Conservation (phyloP, 2,113 vertebrate genomes). For the Antigone vipio region DNA sequence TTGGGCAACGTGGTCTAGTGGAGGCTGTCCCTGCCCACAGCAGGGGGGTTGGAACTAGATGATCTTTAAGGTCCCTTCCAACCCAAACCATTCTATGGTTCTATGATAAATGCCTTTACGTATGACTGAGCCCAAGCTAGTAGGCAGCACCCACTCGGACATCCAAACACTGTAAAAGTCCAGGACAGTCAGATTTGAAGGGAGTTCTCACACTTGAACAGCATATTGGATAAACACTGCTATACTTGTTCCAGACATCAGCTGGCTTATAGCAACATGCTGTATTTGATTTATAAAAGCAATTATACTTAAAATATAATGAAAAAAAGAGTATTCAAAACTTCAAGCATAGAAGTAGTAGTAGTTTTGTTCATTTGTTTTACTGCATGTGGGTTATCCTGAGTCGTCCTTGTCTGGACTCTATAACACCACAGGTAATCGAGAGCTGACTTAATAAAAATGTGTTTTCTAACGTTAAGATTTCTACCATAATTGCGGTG, state of each 20-base stretch:
- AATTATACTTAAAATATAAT: neutral
- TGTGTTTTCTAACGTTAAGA: neutral
- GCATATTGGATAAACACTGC: neutral
- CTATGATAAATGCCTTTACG: neutral
- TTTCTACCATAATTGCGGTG: neutral
- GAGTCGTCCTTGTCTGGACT: neutral
- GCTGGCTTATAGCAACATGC: neutral
- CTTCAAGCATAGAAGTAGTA: neutral
- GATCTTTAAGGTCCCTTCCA: too few relatives aligned
- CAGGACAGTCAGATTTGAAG: neutral
- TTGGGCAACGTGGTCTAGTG: too few relatives aligned
- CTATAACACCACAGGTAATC: neutral
- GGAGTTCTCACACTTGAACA: neutral
- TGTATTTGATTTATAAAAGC: neutral
- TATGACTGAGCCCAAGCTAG: neutral
- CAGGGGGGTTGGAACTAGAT: too few relatives aligned
- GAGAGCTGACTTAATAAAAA: neutral
- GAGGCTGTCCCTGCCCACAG: too few relatives aligned
- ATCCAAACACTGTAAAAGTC: neutral
- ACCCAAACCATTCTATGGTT: too few relatives aligned
- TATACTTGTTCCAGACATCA: neutral
- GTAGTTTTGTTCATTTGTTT: neutral
- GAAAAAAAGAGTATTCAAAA: neutral
- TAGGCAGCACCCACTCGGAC: rapidly evolving
- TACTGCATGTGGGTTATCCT: neutral